Percentiles rank a stretch among this genome's conserved stretches.
Conservation (phyloP, 2,888 invertebrate species). For the Heliconius hortense region DNA sequence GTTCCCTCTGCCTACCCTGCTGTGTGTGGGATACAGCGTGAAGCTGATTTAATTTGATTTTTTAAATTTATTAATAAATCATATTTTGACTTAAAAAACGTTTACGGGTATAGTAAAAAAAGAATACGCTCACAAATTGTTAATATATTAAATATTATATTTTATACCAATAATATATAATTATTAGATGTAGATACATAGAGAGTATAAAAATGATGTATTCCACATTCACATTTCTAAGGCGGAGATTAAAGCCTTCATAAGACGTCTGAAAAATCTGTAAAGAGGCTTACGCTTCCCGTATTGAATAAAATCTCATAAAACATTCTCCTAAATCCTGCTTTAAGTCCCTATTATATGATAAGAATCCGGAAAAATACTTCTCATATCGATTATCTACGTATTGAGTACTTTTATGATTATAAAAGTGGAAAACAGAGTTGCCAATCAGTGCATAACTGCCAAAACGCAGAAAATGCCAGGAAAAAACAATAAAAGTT, state of each 20-base stretch:
- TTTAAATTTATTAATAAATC: slow-evolving; percentile 7
- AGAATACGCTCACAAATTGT: too few relatives aligned
- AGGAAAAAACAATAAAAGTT: too few relatives aligned
- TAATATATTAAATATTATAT: too few relatives aligned
- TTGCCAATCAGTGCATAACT: not conserved
- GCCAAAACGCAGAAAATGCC: too few relatives aligned
- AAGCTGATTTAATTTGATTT: too few relatives aligned
- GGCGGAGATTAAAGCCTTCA: slow-evolving; percentile 61
- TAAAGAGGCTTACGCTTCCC: slow-evolving; percentile 65
- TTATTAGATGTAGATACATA: not conserved
- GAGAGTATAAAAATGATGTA: slow-evolving; percentile 47
- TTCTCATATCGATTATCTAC: slow-evolving; percentile 30
- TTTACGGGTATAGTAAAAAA: too few relatives aligned
- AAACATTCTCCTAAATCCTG: slow-evolving; percentile 58
- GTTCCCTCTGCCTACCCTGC: too few relatives aligned
- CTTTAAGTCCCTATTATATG: slow-evolving; percentile 53
- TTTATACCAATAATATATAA: not conserved
- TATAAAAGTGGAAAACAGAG: not conserved
- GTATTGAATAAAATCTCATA: slow-evolving; percentile 61
- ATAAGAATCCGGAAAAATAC: slow-evolving; percentile 47
- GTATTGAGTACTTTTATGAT: not conserved
- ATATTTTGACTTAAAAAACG: not conserved
- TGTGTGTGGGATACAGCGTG: too few relatives aligned
- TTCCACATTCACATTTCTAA: slow-evolving; percentile 55
- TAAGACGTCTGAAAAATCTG: slow-evolving; percentile 61